phyloP scores from a whole-genome alignment of 2,797 vertebrate genomes.

The Poecilia wingei region DNA sequence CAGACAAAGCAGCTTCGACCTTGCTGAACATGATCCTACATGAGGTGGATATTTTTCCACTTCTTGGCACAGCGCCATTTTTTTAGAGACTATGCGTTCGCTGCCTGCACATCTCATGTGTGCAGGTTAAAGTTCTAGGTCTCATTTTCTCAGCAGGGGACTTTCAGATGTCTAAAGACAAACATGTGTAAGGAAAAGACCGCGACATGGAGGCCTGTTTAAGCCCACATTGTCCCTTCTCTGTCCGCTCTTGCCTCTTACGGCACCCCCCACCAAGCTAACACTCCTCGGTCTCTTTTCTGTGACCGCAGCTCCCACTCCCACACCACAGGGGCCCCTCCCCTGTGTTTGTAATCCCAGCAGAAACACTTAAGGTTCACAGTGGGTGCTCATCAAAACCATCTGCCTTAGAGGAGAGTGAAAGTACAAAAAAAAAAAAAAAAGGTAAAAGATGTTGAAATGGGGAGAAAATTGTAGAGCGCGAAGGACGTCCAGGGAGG shows the following conservation, averaged over 20 bases:
- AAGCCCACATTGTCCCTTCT: constrained; percentile 80
- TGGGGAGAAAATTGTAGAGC: constrained; percentile 40
- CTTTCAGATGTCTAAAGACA: constrained; percentile 78
- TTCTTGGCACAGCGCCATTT: constrained; percentile 21
- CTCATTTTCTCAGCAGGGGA: constrained; percentile 76
- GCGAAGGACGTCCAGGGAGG: constrained; percentile 64
- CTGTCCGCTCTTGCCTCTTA: constrained; percentile 69
- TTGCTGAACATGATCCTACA: background rate
- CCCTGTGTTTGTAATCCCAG: constrained; percentile 98
- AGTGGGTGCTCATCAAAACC: constrained; percentile 99
- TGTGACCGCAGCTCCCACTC: constrained; percentile 67
- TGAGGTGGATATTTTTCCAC: constrained; percentile 4
- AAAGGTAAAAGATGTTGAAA: constrained; percentile 37
- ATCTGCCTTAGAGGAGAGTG: constrained; percentile 96
- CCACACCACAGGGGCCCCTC: constrained; percentile 78
- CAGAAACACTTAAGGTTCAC: constrained; percentile 99
- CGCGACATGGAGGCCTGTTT: constrained; percentile 75
- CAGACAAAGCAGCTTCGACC: background rate
- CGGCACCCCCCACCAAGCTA: constrained; percentile 74
- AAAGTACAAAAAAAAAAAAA: constrained; percentile 85
- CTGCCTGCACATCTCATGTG: constrained; percentile 42
- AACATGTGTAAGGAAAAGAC: constrained; percentile 75
- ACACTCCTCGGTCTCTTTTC: constrained; percentile 75
- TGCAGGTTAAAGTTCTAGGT: constrained; percentile 75
- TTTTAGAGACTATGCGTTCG: constrained; percentile 9